These are phyloP conservation scores for Cydia strobilella DNA, from an alignment of 1,140 invertebrate genomes.

Conservation along the genomic window DNA sequence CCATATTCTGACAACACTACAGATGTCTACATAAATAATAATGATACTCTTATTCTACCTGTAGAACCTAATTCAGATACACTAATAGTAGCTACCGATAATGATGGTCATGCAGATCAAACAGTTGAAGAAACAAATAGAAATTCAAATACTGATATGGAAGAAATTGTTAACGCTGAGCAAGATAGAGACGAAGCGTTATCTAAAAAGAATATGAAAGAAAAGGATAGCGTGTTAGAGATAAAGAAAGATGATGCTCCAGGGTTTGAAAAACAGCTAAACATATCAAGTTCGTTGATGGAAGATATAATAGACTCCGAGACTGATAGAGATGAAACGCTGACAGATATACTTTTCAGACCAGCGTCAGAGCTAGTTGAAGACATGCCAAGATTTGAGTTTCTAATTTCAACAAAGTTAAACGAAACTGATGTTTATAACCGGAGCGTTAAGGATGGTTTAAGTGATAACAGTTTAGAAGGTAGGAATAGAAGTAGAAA, in stretches of 20 bases:
- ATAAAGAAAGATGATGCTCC: slow-evolving; percentile 56
- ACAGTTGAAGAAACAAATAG: slow-evolving; percentile 61
- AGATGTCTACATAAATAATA: slow-evolving; percentile 56
- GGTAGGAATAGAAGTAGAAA: slow-evolving; percentile 59
- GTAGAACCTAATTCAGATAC: slow-evolving; percentile 71
- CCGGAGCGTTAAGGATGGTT: slow-evolving; percentile 43
- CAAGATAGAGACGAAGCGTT: slow-evolving; percentile 66
- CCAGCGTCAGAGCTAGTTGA: slow-evolving; percentile 60
- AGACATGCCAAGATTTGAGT: slow-evolving; percentile 63
- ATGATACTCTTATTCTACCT: slow-evolving; percentile 63
- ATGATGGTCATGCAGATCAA: slow-evolving; percentile 41
- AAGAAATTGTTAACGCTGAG: slow-evolving; percentile 65
- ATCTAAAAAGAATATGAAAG: slow-evolving; percentile 59
- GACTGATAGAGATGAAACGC: slow-evolving; percentile 66
- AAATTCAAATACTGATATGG: slow-evolving; percentile 61
- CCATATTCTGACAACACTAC: slow-evolving; percentile 63
- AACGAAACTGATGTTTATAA: slow-evolving; percentile 57
- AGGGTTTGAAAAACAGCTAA: slow-evolving; percentile 65
- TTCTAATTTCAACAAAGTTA: slow-evolving; percentile 62
- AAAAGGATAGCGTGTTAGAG: slow-evolving; percentile 53
- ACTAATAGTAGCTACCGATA: slow-evolving; percentile 61
- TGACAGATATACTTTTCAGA: slow-evolving; percentile 70
- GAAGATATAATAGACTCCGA: slow-evolving; percentile 73
- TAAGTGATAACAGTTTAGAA: slow-evolving; percentile 56
- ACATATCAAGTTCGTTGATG: slow-evolving; percentile 70